Evolutionary conservation across 2,113 vertebrate genomes (phyloP).

Genomic region (Electrona antarctica): DNA sequence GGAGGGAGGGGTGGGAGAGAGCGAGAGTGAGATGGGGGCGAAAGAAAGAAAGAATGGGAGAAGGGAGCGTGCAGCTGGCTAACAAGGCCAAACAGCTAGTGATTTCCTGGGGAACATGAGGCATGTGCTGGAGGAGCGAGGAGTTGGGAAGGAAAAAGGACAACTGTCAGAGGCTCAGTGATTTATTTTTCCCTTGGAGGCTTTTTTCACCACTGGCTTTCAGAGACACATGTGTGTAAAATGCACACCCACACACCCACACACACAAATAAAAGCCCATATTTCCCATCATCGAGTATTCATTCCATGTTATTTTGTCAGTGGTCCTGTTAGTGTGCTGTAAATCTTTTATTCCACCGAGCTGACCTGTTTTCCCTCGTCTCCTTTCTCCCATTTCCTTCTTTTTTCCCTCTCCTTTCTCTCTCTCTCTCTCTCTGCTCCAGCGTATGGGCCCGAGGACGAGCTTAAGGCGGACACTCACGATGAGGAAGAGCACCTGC

Average conservation of each 20-base stretch:
- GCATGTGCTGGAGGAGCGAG: conserved; percentile 69
- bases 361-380: conserved; percentile 61
- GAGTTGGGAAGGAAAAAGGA: conserved; percentile 74
- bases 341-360: conserved; percentile 72
- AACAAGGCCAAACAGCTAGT: conserved; percentile 76
- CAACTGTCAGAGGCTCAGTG: conserved; percentile 74
- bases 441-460: conserved; percentile 97
- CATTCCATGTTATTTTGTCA: conserved; percentile 66
- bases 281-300: conserved; percentile 62
- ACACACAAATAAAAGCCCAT: conserved; percentile 63
- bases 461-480: conserved; percentile 92
- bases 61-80: conserved; percentile 70
- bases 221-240: conserved; percentile 71
- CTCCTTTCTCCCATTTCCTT: not conserved
- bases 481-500: conserved; percentile 86
- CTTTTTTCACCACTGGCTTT: conserved; percentile 73
- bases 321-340: conserved; percentile 62
- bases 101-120: conserved; percentile 73
- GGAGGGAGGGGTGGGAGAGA: not conserved
- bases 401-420: conserved; percentile 12
- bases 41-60: conserved; percentile 48
- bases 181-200: conserved; percentile 75
- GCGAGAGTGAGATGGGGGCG: conserved; percentile 18
- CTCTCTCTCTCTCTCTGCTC: conserved; percentile 64
- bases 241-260: conserved; percentile 47